Evolutionary conservation across 1,140 invertebrate genomes (phyloP).

Genomic region (Drosophila kohkoa): DNA sequence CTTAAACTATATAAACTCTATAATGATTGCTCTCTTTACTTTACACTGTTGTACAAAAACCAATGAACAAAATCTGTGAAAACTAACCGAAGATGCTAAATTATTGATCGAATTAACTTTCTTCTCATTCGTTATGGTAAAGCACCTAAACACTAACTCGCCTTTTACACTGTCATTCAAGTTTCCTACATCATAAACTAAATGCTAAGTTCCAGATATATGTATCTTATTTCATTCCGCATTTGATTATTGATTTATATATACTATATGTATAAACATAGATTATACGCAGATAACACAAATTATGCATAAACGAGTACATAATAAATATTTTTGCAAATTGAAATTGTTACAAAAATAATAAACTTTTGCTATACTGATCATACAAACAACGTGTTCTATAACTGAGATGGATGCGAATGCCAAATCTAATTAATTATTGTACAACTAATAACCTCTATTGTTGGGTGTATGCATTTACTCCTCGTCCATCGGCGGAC

Average conservation of each 20-base stretch:
- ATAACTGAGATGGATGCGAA: not conserved
- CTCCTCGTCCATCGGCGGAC: slow-evolving; percentile 21
- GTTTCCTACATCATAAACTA: slow-evolving; percentile 31
- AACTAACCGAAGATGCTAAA: slow-evolving; percentile 38
- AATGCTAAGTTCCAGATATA: slow-evolving; percentile 5
- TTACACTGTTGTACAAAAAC: slow-evolving; percentile 26
- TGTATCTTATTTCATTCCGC: slow-evolving; percentile 49
- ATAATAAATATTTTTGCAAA: slow-evolving; percentile 72
- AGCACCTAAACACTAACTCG: slow-evolving; percentile 32
- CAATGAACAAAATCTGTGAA: slow-evolving; percentile 17
- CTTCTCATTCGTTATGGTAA: slow-evolving; percentile 42
- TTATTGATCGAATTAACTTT: slow-evolving; percentile 22
- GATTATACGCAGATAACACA: slow-evolving; percentile 28
- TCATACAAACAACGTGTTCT: slow-evolving; percentile 8
- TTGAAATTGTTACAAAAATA: slow-evolving; percentile 59
- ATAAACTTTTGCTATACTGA: slow-evolving; percentile 65
- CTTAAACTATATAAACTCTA: slow-evolving; percentile 1
- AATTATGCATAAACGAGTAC: slow-evolving; percentile 18
- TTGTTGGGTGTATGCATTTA: not conserved
- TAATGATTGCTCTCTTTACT: slow-evolving; percentile 4
- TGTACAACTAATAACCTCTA: slow-evolving; percentile 17
- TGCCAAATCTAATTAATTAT: slow-evolving; percentile 1
- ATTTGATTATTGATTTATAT: slow-evolving; percentile 45
- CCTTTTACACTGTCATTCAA: slow-evolving; percentile 15
- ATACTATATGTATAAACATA: slow-evolving; percentile 17